Evolutionary conservation across 2,888 invertebrate genomes (phyloP).

Genomic region (Camptogramma bilineatum): DNA sequence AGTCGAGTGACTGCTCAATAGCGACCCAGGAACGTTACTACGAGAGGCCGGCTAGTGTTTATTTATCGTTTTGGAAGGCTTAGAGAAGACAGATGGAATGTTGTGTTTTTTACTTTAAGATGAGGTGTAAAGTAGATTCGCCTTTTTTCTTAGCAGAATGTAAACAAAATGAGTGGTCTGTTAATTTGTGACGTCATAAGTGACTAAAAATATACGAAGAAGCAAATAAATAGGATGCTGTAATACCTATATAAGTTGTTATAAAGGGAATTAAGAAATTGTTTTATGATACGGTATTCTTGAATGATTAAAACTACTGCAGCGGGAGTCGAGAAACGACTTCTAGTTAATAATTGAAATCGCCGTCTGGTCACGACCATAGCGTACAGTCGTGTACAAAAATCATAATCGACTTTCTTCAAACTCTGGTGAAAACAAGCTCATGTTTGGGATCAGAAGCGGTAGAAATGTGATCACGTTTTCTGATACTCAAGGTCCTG

Average conservation of each 20-base stretch:
- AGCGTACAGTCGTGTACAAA: constrained; percentile 61
- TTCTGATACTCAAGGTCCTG: too few relatives aligned
- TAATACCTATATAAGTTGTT: not conserved
- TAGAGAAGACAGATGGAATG: constrained; percentile 82
- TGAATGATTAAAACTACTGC: constrained; percentile 76
- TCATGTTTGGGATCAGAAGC: not conserved
- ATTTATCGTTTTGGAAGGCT: constrained; percentile 84
- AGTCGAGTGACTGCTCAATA: constrained; percentile 61
- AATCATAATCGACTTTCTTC: not conserved
- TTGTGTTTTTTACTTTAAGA: constrained; percentile 75
- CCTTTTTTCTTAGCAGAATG: constrained; percentile 66
- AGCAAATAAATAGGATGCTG: too few relatives aligned
- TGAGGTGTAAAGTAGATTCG: constrained; percentile 75
- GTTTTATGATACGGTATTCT: constrained; percentile 58
- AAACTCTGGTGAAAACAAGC: not conserved
- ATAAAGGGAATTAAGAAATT: constrained; percentile 30
- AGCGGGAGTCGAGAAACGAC: constrained; percentile 71
- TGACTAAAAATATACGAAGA: constrained; percentile 10
- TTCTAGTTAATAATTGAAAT: constrained; percentile 84
- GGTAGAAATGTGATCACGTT: not conserved
- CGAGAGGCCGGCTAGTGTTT: constrained; percentile 79
- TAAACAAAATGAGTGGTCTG: constrained; percentile 61
- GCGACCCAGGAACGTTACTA: constrained; percentile 58
- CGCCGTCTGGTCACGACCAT: constrained; percentile 81
- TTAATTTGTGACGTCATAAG: constrained; percentile 55